phyloP scores from a whole-genome alignment of 2,113 vertebrate species.

The Calidris pugnax region DNA sequence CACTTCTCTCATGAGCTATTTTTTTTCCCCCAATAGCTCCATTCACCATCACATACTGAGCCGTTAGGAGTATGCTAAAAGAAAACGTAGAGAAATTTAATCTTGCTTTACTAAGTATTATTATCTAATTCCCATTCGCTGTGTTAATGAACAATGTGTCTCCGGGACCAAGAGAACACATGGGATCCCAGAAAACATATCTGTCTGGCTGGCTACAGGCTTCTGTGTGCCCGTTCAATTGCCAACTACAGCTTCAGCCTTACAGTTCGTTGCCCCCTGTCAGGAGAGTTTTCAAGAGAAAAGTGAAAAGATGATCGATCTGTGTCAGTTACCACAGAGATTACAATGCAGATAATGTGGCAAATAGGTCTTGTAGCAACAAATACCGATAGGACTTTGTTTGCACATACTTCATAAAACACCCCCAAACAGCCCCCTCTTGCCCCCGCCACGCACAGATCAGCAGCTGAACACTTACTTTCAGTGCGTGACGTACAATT shows the following conservation, averaged over 20 bases:
- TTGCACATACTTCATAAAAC: not conserved
- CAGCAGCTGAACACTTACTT: not conserved
- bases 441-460: not conserved
- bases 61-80: not conserved
- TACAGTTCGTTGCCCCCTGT: not conserved
- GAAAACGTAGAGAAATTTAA: not conserved
- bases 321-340: not conserved
- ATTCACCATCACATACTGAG: not conserved
- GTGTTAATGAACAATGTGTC: not conserved
- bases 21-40: not conserved
- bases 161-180: not conserved
- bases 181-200: not conserved
- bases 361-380: not conserved
- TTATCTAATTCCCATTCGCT: not conserved
- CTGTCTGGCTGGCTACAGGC: not conserved
- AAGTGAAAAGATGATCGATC: not conserved
- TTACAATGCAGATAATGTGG: not conserved
- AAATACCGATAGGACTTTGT: not conserved
- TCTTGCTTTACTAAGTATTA: not conserved
- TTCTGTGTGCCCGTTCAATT: not conserved
- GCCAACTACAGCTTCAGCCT: not conserved
- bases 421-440: not conserved
- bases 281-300: not conserved
- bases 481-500: not conserved
- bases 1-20: not conserved